These are phyloP conservation scores for Anas georgica DNA, from an alignment of 2,797 vertebrate species.

Conservation along the genomic window DNA sequence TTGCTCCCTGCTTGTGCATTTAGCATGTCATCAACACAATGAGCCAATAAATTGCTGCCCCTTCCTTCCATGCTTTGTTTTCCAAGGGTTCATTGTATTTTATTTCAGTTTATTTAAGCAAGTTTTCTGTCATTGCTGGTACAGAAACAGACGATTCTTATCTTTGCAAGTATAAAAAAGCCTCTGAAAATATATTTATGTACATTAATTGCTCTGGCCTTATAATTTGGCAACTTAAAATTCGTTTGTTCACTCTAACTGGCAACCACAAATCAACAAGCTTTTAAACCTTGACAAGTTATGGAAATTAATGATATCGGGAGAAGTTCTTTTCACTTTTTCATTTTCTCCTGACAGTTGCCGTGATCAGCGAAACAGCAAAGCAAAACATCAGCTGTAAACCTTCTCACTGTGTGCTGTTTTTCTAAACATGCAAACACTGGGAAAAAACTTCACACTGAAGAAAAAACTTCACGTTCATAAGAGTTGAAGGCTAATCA, in stretches of 20 bases:
- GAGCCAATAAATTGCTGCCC: slow-evolving; percentile 55
- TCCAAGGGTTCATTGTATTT: slow-evolving; percentile 54
- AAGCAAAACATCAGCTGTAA: not conserved
- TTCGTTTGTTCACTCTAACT: not conserved
- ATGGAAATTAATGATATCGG: not conserved
- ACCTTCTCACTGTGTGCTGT: not conserved
- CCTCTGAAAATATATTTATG: not conserved
- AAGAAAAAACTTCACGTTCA: not conserved
- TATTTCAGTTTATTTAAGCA: slow-evolving; percentile 59
- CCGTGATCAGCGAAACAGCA: accelerated
- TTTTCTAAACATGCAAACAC: not conserved
- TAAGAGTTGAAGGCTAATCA: not conserved
- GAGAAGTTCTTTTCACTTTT: not conserved
- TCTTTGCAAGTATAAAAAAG: not conserved
- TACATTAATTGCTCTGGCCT: slow-evolving; percentile 11
- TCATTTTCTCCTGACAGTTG: not conserved
- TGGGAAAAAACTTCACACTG: not conserved
- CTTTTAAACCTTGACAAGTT: not conserved
- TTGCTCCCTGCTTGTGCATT: not conserved
- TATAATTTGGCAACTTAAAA: not conserved
- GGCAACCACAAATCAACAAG: not conserved
- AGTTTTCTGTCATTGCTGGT: slow-evolving; percentile 19
- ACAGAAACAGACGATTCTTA: not conserved
- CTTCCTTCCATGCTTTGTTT: slow-evolving; percentile 76
- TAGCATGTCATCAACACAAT: slow-evolving; percentile 67